These are phyloP conservation scores for Pinna nobilis DNA, from an alignment of 1,140 invertebrate species.

Conservation along the genomic window DNA sequence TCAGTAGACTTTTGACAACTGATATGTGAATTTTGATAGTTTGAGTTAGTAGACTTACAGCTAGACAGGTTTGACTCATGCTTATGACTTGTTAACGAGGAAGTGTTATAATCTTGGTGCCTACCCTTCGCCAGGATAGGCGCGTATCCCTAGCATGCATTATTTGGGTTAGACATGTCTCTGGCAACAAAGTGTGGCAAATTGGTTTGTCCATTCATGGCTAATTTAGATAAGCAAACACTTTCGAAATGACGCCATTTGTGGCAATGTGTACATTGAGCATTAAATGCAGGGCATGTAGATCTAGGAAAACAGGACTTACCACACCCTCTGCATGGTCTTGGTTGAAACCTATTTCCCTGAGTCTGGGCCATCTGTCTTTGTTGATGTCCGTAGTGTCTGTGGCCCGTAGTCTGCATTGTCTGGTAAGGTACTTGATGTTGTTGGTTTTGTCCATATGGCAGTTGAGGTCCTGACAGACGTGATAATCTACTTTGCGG, in stretches of 20 bases:
- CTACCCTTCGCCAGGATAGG: constrained; percentile 28
- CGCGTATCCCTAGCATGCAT: constrained; percentile 35
- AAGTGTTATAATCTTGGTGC: constrained; percentile 15
- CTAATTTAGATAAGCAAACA: too few species aligned
- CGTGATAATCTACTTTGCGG: not conserved
- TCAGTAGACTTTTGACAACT: not conserved
- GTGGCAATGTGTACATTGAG: constrained; percentile 13
- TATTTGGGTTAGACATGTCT: not conserved
- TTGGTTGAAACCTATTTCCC: not conserved
- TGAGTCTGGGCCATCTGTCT: too few species aligned
- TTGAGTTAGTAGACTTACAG: too few species aligned
- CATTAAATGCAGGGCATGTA: constrained; percentile 18
- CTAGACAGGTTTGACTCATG: not conserved
- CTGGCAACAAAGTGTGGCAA: constrained; percentile 1
- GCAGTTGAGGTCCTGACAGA: not conserved
- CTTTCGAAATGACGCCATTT: constrained; percentile 19
- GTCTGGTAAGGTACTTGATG: not conserved
- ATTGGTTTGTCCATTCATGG: too few species aligned
- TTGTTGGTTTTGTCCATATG: not conserved
- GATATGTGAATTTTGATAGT: not conserved
- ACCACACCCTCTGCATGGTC: constrained; percentile 16
- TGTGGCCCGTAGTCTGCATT: not conserved
- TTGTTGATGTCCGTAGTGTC: too few species aligned
- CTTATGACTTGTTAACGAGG: not conserved
- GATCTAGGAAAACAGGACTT: constrained; percentile 10